Evolutionary conservation across 2,113 vertebrate genomes (phyloP), one percentile per base, ranked within the genome.

Genomic region (Marcusenius ussheri): DNA sequence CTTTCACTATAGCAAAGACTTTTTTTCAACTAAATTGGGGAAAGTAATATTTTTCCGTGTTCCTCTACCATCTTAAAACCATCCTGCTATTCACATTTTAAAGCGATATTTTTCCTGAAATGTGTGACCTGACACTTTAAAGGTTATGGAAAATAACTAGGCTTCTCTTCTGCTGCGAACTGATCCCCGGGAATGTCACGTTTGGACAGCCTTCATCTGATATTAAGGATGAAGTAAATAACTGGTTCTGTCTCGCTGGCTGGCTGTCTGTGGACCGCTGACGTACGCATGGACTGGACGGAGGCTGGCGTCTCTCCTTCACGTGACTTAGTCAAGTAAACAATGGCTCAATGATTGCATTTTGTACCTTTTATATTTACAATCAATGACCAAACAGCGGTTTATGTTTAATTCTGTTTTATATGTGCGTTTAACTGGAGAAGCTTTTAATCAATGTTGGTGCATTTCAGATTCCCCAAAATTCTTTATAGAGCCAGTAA

Each of bases 191-290:
- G 62, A 80, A 42, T 80, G 42, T 24, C 83, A 85, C 35, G 31
- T 49, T 85, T 85, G 83, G 83, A 85, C 83, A 85, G 83, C 42
- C 46, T 49, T 85, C 83, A 42, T 85, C 83, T 85, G 83, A 85
- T 85, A 45, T 49, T 49, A 85, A 45, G 46, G 83, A 39, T 19
- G 39, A 27, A 11, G 46, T 85, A 85, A 49, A 85, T 46, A 27
- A n/a, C 83, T n/a, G 19, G 9, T n/a, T n/a, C 83, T 19, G 5
- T 19, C 83, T 24, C 35, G n/a, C n/a, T n/a, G 5, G 17, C 74
- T 39, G 74, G 5, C 35, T 39, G 35, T 42, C 74, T 80, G 62
- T 70, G 15, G 35, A 17, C 31, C 15, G 35, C 31, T 42, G 74
- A 77, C 10, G 15, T 7, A 80, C 17, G 31, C 74, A 42, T 27